phyloP scores from a whole-genome alignment of 1,140 invertebrate genomes.

The Agraylea sexmaculata region DNA sequence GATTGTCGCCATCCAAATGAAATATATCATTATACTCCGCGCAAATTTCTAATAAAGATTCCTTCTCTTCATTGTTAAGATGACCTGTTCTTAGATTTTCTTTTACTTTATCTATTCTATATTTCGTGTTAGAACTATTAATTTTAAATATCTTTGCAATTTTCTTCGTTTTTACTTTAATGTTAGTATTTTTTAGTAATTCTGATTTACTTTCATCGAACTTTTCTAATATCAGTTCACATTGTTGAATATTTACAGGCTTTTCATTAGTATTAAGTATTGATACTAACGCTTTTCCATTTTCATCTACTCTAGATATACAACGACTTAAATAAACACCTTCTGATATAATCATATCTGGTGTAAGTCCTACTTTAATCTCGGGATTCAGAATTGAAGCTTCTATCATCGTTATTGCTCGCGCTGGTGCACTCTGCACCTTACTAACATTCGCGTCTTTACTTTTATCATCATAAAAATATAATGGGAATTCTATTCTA shows the following conservation, averaged over 20 bases:
- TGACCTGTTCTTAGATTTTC: too few species aligned
- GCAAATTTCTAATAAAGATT: slow-evolving; percentile 3
- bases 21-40: slow-evolving; percentile 20
- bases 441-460: too few species aligned
- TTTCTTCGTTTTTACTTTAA: too few species aligned
- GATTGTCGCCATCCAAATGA: slow-evolving; percentile 17
- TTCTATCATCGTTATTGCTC: too few species aligned
- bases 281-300: slow-evolving; percentile 12
- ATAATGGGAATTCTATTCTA: too few species aligned
- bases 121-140: too few species aligned
- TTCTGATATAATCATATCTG: slow-evolving; percentile 1
- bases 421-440: too few species aligned
- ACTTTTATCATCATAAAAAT: too few species aligned
- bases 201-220: too few species aligned
- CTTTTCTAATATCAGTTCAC: slow-evolving; percentile 6
- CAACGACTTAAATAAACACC: slow-evolving; percentile 4
- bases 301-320: slow-evolving; percentile 6
- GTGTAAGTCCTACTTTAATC: background rate
- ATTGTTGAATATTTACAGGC: slow-evolving; percentile 11
- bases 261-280: slow-evolving; percentile 16
- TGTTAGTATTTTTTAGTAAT: slow-evolving; percentile 10
- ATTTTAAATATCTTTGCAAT: too few species aligned
- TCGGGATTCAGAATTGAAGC: slow-evolving; percentile 6
- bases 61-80: too few species aligned
- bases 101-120: too few species aligned